These are phyloP conservation scores for Peromyscus aztecus DNA, from an alignment of 2,797 vertebrate species.

Conservation along the genomic window DNA sequence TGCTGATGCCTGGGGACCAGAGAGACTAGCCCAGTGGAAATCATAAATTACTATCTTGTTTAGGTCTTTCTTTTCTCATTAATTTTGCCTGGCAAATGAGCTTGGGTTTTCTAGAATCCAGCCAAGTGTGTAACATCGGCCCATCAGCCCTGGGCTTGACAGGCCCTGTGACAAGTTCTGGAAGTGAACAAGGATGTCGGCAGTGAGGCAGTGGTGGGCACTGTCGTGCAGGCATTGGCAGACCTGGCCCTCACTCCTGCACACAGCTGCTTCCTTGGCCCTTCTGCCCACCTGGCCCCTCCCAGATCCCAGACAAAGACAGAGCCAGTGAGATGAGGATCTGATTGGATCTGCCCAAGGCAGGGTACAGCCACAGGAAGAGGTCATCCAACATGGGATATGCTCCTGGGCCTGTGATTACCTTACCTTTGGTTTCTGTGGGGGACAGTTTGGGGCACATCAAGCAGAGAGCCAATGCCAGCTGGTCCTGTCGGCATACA, in stretches of 20 bases:
- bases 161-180: conserved; percentile 38
- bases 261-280: fast-evolving
- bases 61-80: conserved; percentile 85
- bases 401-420: fast-evolving
- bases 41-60: conserved; percentile 86
- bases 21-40: conserved; percentile 28
- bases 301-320: too few species aligned
- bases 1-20: fast-evolving
- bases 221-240: background rate
- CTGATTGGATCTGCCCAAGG: background rate
- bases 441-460: too few species aligned
- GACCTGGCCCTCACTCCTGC: fast-evolving
- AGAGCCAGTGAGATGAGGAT: too few species aligned
- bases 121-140: conserved; percentile 80
- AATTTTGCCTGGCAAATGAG: conserved; percentile 86
- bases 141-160: conserved; percentile 72
- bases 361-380: fast-evolving
- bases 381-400: fast-evolving
- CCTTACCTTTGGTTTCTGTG: background rate
- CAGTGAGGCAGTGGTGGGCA: conserved; percentile 62
- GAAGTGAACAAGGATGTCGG: conserved; percentile 26
- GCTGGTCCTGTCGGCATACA: fast-evolving
- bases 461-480: fast-evolving
- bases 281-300: fast-evolving
- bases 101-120: conserved; percentile 67